These are phyloP conservation scores for Sarcophaga peregrina DNA, from an alignment of 1,140 invertebrate species.

Conservation along the genomic window DNA sequence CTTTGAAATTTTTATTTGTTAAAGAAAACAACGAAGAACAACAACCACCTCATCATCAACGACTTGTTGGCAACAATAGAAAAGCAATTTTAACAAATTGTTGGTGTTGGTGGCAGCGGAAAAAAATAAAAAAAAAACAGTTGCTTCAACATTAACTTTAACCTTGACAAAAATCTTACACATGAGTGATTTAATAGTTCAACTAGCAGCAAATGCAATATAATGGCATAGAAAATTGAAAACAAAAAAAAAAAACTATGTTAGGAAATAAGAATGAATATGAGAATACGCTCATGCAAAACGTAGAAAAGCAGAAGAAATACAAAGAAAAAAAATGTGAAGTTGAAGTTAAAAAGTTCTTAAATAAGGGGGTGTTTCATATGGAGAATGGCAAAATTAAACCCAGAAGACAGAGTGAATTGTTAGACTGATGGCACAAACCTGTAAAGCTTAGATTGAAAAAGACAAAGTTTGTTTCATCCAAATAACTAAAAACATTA, in stretches of 20 bases:
- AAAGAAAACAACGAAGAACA: too few species aligned
- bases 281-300: conserved; percentile 26
- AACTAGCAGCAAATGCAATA: conserved; percentile 50
- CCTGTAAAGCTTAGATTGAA: too few species aligned
- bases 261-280: not conserved
- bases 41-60: too few species aligned
- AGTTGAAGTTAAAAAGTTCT: not conserved
- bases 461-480: too few species aligned
- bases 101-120: not conserved
- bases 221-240: conserved; percentile 60
- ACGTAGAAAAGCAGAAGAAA: conserved; percentile 6
- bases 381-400: not conserved
- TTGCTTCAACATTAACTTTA: conserved; percentile 50
- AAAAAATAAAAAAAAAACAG: not conserved
- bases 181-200: conserved; percentile 66
- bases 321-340: not conserved
- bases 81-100: not conserved
- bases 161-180: conserved; percentile 66
- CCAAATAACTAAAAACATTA: too few species aligned
- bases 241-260: not conserved
- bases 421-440: too few species aligned
- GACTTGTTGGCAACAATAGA: not conserved
- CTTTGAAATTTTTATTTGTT: too few species aligned
- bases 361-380: not conserved
- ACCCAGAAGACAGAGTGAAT: too few species aligned